These are phyloP conservation scores for Myripristis jacobus DNA, from an alignment of 2,797 vertebrate species.

Conservation along the genomic window DNA sequence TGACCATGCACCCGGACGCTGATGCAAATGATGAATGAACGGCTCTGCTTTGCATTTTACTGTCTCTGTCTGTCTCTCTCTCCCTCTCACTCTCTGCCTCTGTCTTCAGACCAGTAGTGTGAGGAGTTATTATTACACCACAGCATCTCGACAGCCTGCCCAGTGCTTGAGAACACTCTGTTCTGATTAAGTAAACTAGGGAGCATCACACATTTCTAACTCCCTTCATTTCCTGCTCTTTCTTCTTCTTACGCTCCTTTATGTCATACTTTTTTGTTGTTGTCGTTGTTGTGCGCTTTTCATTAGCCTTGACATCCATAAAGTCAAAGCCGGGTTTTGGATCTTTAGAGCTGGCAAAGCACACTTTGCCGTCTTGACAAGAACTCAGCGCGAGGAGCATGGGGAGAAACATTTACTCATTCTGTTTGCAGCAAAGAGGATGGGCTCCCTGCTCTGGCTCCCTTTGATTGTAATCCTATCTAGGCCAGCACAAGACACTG, in stretches of 20 bases:
- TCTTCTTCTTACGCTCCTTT: constrained; percentile 40
- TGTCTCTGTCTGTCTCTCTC: constrained; percentile 34
- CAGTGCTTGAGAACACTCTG: constrained; percentile 45
- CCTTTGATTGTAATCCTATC: constrained; percentile 82
- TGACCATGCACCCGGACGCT: constrained; percentile 61
- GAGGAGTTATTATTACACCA: constrained; percentile 64
- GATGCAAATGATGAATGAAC: constrained; percentile 68
- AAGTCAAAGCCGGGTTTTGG: constrained; percentile 46
- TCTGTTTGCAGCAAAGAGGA: constrained; percentile 77
- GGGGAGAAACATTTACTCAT: constrained; percentile 73
- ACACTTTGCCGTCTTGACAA: constrained; percentile 64
- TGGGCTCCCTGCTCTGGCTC: constrained; percentile 64
- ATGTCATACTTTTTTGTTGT: constrained; percentile 56
- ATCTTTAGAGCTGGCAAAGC: constrained; percentile 55
- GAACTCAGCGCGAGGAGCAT: constrained; percentile 52
- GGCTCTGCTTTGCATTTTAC: constrained; percentile 16
- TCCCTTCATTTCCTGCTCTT: constrained; percentile 55
- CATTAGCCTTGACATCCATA: constrained; percentile 55
- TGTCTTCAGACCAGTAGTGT: constrained; percentile 30
- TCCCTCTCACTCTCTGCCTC: neutral
- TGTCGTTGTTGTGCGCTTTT: constrained; percentile 57
- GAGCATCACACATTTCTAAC: constrained; percentile 39
- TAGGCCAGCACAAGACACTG: constrained; percentile 77
- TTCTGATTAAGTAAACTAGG: constrained; percentile 63
- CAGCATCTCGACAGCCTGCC: constrained; percentile 39